Evolutionary conservation across 2,113 vertebrate species (phyloP), one percentile per base, ranked within the genome.

Genomic region (Phalacrocorax pelagicus): DNA sequence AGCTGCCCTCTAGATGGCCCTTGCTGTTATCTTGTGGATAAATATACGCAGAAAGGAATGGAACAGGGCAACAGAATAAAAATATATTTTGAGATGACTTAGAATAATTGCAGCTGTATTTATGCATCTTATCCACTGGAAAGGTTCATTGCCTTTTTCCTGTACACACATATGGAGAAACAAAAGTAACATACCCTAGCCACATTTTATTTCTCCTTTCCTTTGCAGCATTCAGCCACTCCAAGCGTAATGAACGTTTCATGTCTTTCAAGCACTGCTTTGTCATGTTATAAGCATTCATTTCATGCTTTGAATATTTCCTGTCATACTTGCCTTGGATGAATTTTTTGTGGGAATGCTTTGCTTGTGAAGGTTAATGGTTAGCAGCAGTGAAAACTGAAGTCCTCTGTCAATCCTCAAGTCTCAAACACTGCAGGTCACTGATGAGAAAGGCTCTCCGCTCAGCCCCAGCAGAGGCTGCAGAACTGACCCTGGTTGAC

Each of bases 291-390:
- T 73, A 81, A 70, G 69, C 47, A 77, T 93, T 97, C 91, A 85
- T 91, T 94, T 95, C 80, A 77, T 75, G 57, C 86, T 91, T 91
- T 65, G 94, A 97, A 81, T 92, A 94, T 69, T 92, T 90, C 92
- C 74, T 88, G 78, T 96, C 79, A 95, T 70, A 42, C 59, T 87
- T 17, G 57, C 81, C 82, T 85, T 52, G 23, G 83, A 96, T 83
- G 81, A 26, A 8, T 80, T 84, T 94, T 95, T 95, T 90, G 69
- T 87, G 59, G 59, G 88, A 91, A 92, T 34, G 62, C 72, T 91
- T 79, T 94, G 75, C 88, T 88, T 22, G 77, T 55, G 82, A 82
- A 94, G 96, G 84, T 91, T 94, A 92, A 95, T 75, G 51, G 87
- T 23, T 86, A 74, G 81, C 83, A 93, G 81, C 73, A 80, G 42